Percentiles rank a stretch among this genome's conserved stretches.
These are phyloP conservation scores for Eumerus sabulonum DNA, from an alignment of 2,888 invertebrate genomes.

Conservation along the genomic window DNA sequence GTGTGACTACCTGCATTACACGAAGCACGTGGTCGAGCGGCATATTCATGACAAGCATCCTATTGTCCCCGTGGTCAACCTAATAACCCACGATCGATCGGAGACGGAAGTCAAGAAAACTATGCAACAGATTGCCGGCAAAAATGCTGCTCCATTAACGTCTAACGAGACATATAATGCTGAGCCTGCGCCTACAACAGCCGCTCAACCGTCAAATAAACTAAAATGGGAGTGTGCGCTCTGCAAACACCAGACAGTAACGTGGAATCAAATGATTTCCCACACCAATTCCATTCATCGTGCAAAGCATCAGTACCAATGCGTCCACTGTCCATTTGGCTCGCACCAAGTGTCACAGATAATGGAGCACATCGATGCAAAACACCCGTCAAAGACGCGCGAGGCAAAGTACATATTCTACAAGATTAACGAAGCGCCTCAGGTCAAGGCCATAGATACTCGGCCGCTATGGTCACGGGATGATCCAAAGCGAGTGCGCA, in stretches of 20 bases:
- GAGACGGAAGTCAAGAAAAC: conserved; percentile 54
- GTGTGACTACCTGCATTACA: conserved; percentile 85
- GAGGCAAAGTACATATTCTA: conserved; percentile 71
- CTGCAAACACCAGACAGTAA: conserved; percentile 70
- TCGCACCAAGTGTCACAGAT: conserved; percentile 81
- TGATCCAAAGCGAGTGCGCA: conserved; percentile 80
- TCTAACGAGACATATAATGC: conserved; percentile 17
- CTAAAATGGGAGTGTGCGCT: conserved; percentile 70
- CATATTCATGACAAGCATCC: conserved; percentile 83
- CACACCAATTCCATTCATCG: conserved; percentile 79
- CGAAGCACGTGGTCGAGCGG: conserved; percentile 83
- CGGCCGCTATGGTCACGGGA: conserved; percentile 82
- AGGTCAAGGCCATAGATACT: conserved; percentile 68
- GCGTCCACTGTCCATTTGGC: conserved; percentile 84
- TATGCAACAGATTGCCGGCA: conserved; percentile 20
- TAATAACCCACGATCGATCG: conserved; percentile 70
- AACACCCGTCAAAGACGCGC: conserved; percentile 79
- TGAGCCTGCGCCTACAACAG: neutral
- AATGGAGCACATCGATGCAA: conserved; percentile 82
- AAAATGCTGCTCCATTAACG: neutral
- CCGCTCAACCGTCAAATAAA: conserved; percentile 40
- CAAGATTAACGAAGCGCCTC: conserved; percentile 24
- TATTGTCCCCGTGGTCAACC: conserved; percentile 58
- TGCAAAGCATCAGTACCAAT: conserved; percentile 85
- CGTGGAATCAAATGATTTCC: conserved; percentile 62